Conservation (phyloP, 1,140 invertebrate genomes). For the Muscidifurax raptorellus region DNA sequence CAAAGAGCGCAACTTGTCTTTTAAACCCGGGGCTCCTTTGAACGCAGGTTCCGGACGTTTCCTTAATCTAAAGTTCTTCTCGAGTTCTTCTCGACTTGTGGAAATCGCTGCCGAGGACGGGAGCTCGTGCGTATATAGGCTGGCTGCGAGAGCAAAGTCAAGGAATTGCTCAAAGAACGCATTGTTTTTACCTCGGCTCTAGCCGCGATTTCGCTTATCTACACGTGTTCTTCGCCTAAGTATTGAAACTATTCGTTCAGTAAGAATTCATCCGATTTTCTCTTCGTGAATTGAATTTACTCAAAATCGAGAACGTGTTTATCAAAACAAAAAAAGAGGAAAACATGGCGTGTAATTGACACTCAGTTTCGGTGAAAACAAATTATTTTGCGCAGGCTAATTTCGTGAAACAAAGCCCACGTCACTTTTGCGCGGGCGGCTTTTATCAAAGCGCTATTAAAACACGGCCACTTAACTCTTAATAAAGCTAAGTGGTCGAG, state of each 20-base stretch:
- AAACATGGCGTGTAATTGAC: neutral
- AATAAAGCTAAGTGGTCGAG: neutral
- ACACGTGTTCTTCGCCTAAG: neutral
- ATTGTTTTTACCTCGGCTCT: slow-evolving; percentile 5
- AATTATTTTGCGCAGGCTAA: neutral
- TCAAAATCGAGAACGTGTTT: too few species aligned
- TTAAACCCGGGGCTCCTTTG: neutral
- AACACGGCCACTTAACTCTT: neutral
- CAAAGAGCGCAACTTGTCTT: neutral
- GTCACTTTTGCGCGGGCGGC: neutral
- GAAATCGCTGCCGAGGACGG: neutral
- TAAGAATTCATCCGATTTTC: neutral
- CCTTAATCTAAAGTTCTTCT: slow-evolving; percentile 13
- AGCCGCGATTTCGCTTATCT: neutral
- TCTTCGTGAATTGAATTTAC: too few species aligned
- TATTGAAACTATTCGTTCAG: slow-evolving; percentile 14
- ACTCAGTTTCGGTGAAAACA: neutral
- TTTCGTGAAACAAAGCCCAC: neutral
- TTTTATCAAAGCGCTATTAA: neutral
- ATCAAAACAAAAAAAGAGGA: too few species aligned
- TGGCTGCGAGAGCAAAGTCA: neutral
- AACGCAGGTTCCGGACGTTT: neutral
- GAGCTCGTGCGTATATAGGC: too few species aligned
- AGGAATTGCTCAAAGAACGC: slow-evolving; percentile 7
- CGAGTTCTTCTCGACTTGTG: neutral